Percentiles rank a stretch among this genome's conserved stretches.
Evolutionary conservation across 2,888 invertebrate genomes (phyloP).

Genomic region (Himalopsyche tibetana): DNA sequence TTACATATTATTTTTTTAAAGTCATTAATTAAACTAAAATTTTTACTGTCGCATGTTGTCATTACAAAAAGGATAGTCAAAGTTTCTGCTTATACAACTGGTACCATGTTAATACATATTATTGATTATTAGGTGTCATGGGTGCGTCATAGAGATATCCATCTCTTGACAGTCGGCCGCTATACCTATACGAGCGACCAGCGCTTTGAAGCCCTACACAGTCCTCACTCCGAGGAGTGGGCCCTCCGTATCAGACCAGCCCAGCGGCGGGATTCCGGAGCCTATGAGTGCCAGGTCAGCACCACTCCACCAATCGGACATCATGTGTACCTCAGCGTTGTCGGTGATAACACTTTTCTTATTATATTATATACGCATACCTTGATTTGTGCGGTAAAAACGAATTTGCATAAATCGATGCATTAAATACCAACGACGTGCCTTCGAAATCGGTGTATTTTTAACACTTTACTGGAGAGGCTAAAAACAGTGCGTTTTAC

Average conservation of each 20-base stretch:
- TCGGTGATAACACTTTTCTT: slow-evolving; percentile 81
- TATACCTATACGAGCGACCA: slow-evolving; percentile 92
- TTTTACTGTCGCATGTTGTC: too few relatives aligned
- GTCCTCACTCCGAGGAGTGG: slow-evolving; percentile 92
- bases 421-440: too few relatives aligned
- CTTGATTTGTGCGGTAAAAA: too few relatives aligned
- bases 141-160: slow-evolving; percentile 94
- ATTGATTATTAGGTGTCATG: slow-evolving; percentile 92
- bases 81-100: too few relatives aligned
- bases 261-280: slow-evolving; percentile 84
- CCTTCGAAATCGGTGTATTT: too few relatives aligned
- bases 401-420: too few relatives aligned
- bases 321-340: slow-evolving; percentile 87
- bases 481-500: too few relatives aligned
- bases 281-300: slow-evolving; percentile 94
- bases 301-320: slow-evolving; percentile 93
- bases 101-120: too few relatives aligned
- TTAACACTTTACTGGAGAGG: too few relatives aligned
- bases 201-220: slow-evolving; percentile 88
- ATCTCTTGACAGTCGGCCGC: slow-evolving; percentile 90
- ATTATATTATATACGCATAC: neutral
- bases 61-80: too few relatives aligned
- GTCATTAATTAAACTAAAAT: too few relatives aligned
- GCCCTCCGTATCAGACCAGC: slow-evolving; percentile 86
- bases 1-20: too few relatives aligned